Evolutionary conservation across 2,113 vertebrate species (phyloP).

Genomic region (Chrysochloris asiatica): DNA sequence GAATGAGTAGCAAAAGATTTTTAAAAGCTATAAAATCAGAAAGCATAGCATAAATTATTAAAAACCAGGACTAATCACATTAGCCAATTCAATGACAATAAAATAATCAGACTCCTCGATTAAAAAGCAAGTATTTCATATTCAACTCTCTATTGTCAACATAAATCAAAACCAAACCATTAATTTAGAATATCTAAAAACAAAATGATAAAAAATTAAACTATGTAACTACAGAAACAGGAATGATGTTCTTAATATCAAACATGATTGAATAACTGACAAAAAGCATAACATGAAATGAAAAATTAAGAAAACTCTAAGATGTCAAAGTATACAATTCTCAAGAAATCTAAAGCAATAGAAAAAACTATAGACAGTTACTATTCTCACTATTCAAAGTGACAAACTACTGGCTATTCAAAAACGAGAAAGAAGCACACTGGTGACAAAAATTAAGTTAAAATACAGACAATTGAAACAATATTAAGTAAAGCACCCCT

Average conservation of each 20-base stretch:
- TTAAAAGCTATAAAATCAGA: background rate
- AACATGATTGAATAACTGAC: background rate
- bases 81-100: background rate
- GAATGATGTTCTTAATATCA: background rate
- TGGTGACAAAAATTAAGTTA: background rate
- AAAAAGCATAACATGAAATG: background rate
- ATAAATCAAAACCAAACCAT: background rate
- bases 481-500: background rate
- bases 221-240: background rate
- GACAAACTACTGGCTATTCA: background rate
- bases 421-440: background rate
- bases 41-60: background rate
- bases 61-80: background rate
- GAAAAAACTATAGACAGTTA: background rate
- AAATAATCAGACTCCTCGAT: background rate
- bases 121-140: background rate
- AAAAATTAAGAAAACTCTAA: conserved; percentile 1
- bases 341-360: background rate
- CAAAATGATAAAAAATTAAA: conserved; percentile 2
- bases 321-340: background rate
- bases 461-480: background rate
- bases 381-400: background rate
- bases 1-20: background rate
- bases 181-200: conserved; percentile 45
- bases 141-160: background rate